Base-by-base conservation (phyloP, 1,140 invertebrate species). In the Leptestheria dahalacensis region DNA sequence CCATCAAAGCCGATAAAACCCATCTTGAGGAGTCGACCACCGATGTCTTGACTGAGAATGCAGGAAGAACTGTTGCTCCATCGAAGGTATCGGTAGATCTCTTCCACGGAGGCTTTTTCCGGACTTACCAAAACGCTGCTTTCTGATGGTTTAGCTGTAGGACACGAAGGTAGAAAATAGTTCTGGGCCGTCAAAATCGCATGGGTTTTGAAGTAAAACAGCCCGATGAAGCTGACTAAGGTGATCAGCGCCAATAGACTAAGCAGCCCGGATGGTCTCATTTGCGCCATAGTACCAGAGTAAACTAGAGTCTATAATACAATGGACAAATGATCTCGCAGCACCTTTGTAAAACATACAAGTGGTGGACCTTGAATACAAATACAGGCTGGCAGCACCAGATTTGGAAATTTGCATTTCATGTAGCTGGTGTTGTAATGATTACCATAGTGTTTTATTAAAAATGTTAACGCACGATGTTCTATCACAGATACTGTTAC, bases 1-100 rank as follows among this genome's bases (percentile, higher is more conserved):
- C 57, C 57, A 15, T 59, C 57, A 0, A 62, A 15, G 11, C 57
- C 41, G 48, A 41, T 15, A 15, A 41, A 41, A 9, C 15, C 49
- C 49, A 11, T 51, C 18, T 18, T 51, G 6, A 51, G 20, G n/a
- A 41, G 33, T 41, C 33, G 6, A 41, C 33, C 33, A 41, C 33
- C 33, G 33, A 41, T 6, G 15, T 41, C 33, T 6, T 41, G 33
- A 6, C 6, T 15, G 6, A 41, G 15, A 15, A 41, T 6, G 15
- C 33, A 41, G 15, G 33, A 41, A 41, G 6, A 9, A 9, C 6
- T 9, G 33, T 41, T 41, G 6, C 15, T 41, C 33, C 33, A 41
- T 15, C 15, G 6, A 6, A 41, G 33, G 33, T 41, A 41, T 6
- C 15, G 6, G 6, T 9, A 41, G 33, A 41, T 41, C 6, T 41